These are phyloP conservation scores for Calcarius ornatus DNA, from an alignment of 2,113 vertebrate genomes.

Conservation along the genomic window DNA sequence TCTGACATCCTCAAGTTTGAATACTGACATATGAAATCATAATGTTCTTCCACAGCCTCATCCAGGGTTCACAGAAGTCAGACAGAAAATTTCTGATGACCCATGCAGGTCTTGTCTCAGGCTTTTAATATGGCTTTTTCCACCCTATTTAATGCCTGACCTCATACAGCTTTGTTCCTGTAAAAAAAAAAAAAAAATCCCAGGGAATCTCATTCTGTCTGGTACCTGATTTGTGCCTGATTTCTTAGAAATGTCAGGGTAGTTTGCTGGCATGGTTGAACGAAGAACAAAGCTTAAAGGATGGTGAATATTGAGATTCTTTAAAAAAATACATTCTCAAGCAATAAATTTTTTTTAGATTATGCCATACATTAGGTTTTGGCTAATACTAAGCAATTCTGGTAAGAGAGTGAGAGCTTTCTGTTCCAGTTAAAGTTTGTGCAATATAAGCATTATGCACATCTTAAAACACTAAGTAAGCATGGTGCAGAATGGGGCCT, in stretches of 20 bases:
- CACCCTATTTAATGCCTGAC: not conserved
- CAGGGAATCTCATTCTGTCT: not conserved
- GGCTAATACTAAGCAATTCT: not conserved
- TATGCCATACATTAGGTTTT: not conserved
- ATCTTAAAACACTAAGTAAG: not conserved
- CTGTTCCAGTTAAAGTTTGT: not conserved
- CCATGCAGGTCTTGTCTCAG: not conserved
- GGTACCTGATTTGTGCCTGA: not conserved
- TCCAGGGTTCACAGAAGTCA: not conserved
- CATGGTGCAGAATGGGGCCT: not conserved
- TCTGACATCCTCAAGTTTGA: not conserved
- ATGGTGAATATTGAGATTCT: not conserved
- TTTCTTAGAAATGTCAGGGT: not conserved
- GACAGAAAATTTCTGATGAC: not conserved
- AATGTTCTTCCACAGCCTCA: not conserved
- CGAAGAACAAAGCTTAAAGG: not conserved
- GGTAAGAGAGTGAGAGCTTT: not conserved
- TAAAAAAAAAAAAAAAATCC: conserved; percentile 18
- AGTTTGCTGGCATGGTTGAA: not conserved
- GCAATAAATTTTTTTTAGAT: not conserved
- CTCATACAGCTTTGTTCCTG: not conserved
- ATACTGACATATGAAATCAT: not conserved
- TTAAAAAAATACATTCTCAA: not conserved
- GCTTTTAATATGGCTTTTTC: not conserved
- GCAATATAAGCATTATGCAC: not conserved